These are phyloP conservation scores for Corythornis madagascariensis DNA, from an alignment of 2,113 vertebrate genomes.

Conservation along the genomic window DNA sequence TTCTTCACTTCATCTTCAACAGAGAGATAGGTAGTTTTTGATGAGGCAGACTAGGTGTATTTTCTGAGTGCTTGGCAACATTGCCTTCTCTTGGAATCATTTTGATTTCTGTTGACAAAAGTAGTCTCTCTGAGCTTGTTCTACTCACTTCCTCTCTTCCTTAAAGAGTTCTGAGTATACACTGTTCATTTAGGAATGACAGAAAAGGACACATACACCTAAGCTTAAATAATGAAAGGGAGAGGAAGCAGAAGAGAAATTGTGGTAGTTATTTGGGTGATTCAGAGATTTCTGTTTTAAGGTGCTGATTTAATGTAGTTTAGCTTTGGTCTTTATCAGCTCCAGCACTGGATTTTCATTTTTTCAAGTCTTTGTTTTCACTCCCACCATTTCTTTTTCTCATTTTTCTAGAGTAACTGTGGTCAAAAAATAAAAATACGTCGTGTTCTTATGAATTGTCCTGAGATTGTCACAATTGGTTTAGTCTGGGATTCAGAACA, in stretches of 20 bases:
- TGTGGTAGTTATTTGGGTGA: not conserved
- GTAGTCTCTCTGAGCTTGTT: not conserved
- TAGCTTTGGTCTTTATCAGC: not conserved
- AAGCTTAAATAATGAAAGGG: not conserved
- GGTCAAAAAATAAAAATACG: slow-evolving; percentile 94
- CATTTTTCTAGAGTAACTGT: slow-evolving; percentile 87
- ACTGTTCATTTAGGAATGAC: not conserved
- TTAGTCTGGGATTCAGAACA: slow-evolving; percentile 97
- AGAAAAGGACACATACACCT: not conserved
- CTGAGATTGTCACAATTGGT: slow-evolving; percentile 94
- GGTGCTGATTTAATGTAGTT: not conserved
- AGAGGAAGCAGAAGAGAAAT: not conserved
- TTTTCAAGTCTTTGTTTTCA: not conserved
- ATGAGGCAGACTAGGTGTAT: not conserved
- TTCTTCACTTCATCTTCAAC: not conserved
- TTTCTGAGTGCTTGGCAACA: not conserved
- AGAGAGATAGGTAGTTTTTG: not conserved
- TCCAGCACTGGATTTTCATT: not conserved
- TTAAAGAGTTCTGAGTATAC: not conserved
- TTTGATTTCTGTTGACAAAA: not conserved
- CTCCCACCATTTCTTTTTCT: not conserved
- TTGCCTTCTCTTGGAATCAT: not conserved
- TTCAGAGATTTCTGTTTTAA: not conserved
- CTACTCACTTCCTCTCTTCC: not conserved
- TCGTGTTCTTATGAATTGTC: slow-evolving; percentile 97